phyloP scores from a whole-genome alignment of 2,113 vertebrate genomes.

The Saguinus midas region DNA sequence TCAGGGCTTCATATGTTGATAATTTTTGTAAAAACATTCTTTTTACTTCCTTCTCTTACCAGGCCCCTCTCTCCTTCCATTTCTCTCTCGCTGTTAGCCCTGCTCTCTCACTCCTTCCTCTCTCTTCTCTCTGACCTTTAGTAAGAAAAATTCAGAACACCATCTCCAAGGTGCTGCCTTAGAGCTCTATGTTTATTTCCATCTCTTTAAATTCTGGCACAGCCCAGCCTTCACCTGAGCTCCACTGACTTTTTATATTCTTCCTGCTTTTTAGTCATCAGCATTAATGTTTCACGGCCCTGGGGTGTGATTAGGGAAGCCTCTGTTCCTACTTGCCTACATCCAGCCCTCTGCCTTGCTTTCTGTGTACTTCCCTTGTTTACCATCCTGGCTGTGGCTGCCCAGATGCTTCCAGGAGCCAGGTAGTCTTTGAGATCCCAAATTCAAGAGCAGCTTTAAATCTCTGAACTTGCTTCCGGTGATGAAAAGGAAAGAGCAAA shows the following conservation, averaged over 20 bases:
- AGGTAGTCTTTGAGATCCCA: not conserved
- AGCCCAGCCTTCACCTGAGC: not conserved
- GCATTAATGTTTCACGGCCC: not conserved
- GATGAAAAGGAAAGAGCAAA: not conserved
- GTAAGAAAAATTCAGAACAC: slow-evolving; percentile 11
- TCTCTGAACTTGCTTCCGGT: not conserved
- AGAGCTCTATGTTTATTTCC: not conserved
- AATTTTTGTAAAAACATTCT: not conserved
- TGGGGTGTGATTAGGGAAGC: not conserved
- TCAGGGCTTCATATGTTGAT: not conserved
- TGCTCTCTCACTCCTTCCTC: not conserved
- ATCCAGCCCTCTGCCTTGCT: not conserved
- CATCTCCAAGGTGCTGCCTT: not conserved
- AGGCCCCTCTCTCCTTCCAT: not conserved
- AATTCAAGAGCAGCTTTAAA: not conserved
- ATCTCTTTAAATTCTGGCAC: slow-evolving; percentile 11
- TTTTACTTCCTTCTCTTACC: not conserved
- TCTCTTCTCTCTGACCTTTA: not conserved
- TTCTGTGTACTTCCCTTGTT: not conserved
- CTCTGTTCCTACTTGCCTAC: not conserved
- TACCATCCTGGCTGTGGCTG: not conserved
- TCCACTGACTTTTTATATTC: not conserved
- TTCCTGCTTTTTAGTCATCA: not conserved
- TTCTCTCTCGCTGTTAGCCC: not conserved
- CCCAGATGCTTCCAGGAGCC: not conserved